These are phyloP conservation scores for Xylota sylvarum DNA, from an alignment of 2,888 invertebrate species.

Conservation along the genomic window DNA sequence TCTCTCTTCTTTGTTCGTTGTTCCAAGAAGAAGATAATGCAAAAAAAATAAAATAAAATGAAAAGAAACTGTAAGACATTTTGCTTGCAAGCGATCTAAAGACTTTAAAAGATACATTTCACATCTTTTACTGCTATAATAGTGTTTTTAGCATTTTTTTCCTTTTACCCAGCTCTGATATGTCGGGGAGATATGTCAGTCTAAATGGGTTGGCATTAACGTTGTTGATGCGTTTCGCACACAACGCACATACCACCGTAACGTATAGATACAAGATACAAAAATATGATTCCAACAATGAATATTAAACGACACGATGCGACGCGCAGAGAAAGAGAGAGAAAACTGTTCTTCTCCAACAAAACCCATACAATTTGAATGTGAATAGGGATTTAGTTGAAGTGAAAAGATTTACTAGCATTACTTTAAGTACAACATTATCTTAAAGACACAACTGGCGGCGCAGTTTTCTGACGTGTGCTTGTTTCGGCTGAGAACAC, in stretches of 20 bases:
- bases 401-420: constrained; percentile 61
- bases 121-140: constrained; percentile 55
- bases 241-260: not conserved
- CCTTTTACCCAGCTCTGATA: constrained; percentile 6
- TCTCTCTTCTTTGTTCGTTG: constrained; percentile 6
- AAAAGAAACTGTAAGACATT: constrained; percentile 15
- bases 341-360: not conserved
- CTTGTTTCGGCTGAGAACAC: constrained; percentile 66
- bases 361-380: constrained; percentile 62
- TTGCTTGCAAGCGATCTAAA: constrained; percentile 11
- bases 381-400: constrained; percentile 61
- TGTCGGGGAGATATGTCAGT: constrained; percentile 44
- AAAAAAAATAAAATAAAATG: constrained; percentile 1
- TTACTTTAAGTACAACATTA: constrained; percentile 63
- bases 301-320: constrained; percentile 40
- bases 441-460: constrained; percentile 58
- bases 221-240: constrained; percentile 70
- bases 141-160: constrained; percentile 16
- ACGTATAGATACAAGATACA: constrained; percentile 10
- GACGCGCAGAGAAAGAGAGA: not conserved
- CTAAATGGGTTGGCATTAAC: constrained; percentile 69
- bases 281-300: constrained; percentile 8
- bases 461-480: constrained; percentile 32
- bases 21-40: constrained; percentile 7
- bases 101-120: constrained; percentile 56